Percentiles rank a stretch among this genome's conserved stretches.
Evolutionary conservation across 1,140 invertebrate species (phyloP).

Genomic region (Ladona fulva): DNA sequence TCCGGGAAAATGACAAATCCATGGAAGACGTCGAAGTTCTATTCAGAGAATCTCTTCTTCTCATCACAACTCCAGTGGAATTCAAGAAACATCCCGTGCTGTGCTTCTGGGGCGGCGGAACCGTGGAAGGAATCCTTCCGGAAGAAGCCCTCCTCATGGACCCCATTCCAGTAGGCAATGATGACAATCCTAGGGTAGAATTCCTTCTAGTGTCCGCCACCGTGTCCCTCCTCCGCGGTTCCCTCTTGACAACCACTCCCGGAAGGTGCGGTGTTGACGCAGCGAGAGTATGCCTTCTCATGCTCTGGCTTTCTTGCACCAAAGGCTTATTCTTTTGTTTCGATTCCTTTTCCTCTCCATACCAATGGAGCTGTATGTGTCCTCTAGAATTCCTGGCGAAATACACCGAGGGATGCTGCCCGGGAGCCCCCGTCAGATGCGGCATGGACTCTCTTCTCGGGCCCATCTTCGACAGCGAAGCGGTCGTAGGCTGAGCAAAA

Average conservation of each 20-base stretch:
- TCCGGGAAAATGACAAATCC: background rate
- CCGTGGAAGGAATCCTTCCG: background rate
- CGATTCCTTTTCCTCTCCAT: conserved; percentile 28
- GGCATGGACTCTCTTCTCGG: conserved; percentile 39
- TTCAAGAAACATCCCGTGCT: background rate
- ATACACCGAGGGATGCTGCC: conserved; percentile 44
- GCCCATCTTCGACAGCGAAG: conserved; percentile 23
- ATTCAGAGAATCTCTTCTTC: conserved; percentile 43
- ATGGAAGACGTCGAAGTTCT: conserved; percentile 24
- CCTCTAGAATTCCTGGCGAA: conserved; percentile 31
- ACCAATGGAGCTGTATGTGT: conserved; percentile 38
- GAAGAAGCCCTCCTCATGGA: background rate
- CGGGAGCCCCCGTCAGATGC: conserved; percentile 44
- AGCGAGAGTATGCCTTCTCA: conserved; percentile 18
- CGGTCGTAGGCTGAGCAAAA: conserved; percentile 26
- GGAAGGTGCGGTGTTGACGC: conserved; percentile 24
- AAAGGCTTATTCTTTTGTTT: conserved; percentile 12
- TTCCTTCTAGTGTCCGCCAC: background rate
- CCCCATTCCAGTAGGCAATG: background rate
- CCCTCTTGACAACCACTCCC: background rate
- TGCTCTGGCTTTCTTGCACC: conserved; percentile 31
- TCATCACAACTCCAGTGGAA: background rate
- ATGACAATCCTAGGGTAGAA: background rate
- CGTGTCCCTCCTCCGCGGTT: background rate
- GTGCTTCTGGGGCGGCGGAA: background rate